Base-by-base conservation (phyloP, 2,113 vertebrate genomes). In the Proterorhinus semilunaris region DNA sequence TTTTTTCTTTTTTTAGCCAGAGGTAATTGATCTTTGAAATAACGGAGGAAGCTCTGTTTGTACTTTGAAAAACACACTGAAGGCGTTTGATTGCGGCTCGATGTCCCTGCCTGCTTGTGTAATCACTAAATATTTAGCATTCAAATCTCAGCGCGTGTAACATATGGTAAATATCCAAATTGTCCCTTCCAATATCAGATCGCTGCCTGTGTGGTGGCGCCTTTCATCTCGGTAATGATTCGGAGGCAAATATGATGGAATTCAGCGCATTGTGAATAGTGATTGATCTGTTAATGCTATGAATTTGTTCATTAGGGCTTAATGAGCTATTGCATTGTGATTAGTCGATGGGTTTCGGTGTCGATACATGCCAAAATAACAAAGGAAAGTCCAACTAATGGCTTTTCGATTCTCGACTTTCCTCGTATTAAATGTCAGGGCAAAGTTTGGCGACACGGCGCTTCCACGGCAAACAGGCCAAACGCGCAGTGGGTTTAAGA, bases 251-350 rank as follows among this genome's bases (percentile, higher is more conserved):
- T 89, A 89, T 86, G 88, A 90, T 83, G 90, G 87, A 92, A 89
- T 91, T 89, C 77, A 87, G 82, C 83, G 79, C 88, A 79, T 89
- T 86, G 89, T 89, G 88, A 92, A 91, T 91, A 90, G 88, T 89
- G 91, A 93, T 91, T 89, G 91, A 93, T 93, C 90, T 87, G 91
- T 92, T 90, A 91, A 91, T 81, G 85, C 90, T 86, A 88, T 90
- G 90, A 90, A 89, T 92, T 91, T 89, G 86, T 90, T 90, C 89
- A 90, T 92, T 89, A 92, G 87, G 84, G 88, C 89, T 88, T 91
- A 92, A 93, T 91, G 89, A 91, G 85, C 83, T 90, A 90, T 90
- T 85, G 91, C 91, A 88, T 92, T 88, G 89, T 90, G 89, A 91
- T 93, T 90, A 87, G 87, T 92, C 88, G 84, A 93, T 90, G 88